Conservation (phyloP, 2,888 invertebrate species). For the Monochamus alternatus region DNA sequence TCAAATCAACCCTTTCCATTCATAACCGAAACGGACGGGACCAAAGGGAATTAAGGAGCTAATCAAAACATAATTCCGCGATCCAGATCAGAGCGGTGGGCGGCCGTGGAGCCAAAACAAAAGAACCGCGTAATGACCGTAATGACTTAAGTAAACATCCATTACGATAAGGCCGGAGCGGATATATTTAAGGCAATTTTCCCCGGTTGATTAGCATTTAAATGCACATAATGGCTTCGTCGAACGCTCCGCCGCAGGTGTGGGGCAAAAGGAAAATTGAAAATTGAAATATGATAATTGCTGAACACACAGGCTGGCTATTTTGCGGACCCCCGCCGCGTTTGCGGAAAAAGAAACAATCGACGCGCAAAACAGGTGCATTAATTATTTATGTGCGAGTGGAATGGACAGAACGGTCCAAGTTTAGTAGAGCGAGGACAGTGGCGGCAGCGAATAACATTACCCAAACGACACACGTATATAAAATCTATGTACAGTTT, state of each 20-base stretch:
- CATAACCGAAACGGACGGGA: neutral
- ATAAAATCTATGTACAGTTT: too few species aligned
- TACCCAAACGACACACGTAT: too few species aligned
- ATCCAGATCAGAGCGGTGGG: neutral
- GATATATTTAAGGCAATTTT: constrained; percentile 12
- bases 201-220: constrained; percentile 7
- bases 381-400: constrained; percentile 9
- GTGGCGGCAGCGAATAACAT: neutral
- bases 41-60: neutral
- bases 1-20: neutral
- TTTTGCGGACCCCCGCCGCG: neutral
- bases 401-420: neutral
- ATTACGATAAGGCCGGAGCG: constrained; percentile 2
- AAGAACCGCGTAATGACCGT: neutral
- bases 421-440: neutral
- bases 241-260: constrained; percentile 4
- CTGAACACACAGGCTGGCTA: neutral
- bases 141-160: constrained; percentile 9
- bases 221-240: constrained; percentile 10
- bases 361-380: constrained; percentile 6
- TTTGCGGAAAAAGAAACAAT: constrained; percentile 10
- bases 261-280: constrained; percentile 3
- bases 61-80: constrained; percentile 1
- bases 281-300: constrained; percentile 10
- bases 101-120: neutral